Conservation (phyloP, 2,888 invertebrate species). For the Ligdia adustata region DNA sequence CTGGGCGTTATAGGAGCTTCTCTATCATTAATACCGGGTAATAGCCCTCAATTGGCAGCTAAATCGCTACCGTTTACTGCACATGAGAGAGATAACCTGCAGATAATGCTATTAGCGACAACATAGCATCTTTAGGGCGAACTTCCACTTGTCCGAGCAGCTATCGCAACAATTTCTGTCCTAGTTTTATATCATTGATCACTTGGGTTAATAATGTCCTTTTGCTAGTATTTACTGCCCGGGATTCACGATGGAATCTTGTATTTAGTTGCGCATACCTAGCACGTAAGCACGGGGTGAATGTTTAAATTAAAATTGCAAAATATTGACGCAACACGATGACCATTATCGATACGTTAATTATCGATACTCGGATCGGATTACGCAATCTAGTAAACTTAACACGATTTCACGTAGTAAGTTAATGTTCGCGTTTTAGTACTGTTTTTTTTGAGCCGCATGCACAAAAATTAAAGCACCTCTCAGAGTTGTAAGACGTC, state of each 20-base stretch:
- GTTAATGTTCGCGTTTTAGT: background rate
- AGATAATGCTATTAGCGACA: slow-evolving; percentile 14
- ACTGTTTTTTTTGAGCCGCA: too few relatives aligned
- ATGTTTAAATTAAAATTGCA: slow-evolving; percentile 11
- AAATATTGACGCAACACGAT: slow-evolving; percentile 13
- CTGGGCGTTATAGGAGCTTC: slow-evolving; percentile 53
- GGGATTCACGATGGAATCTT: too few relatives aligned
- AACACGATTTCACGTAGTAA: slow-evolving; percentile 10
- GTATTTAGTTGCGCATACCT: slow-evolving; percentile 2
- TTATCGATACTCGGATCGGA: slow-evolving; percentile 18
- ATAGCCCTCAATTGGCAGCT: slow-evolving; percentile 55
- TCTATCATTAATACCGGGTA: slow-evolving; percentile 60
- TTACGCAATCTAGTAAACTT: slow-evolving; percentile 21
- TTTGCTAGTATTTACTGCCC: too few relatives aligned
- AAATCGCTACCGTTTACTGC: slow-evolving; percentile 44
- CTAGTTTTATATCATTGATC: too few relatives aligned
- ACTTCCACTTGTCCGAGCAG: too few relatives aligned
- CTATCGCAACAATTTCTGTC: too few relatives aligned
- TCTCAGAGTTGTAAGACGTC: too few relatives aligned
- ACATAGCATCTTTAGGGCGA: slow-evolving; percentile 6
- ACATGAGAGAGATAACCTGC: slow-evolving; percentile 18
- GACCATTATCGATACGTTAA: slow-evolving; percentile 18
- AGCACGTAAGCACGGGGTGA: slow-evolving; percentile 5
- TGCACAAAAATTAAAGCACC: too few relatives aligned
- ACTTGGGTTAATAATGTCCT: too few relatives aligned